phyloP scores from a whole-genome alignment of 2,113 vertebrate genomes.

The Eulacestoma nigropectus region DNA sequence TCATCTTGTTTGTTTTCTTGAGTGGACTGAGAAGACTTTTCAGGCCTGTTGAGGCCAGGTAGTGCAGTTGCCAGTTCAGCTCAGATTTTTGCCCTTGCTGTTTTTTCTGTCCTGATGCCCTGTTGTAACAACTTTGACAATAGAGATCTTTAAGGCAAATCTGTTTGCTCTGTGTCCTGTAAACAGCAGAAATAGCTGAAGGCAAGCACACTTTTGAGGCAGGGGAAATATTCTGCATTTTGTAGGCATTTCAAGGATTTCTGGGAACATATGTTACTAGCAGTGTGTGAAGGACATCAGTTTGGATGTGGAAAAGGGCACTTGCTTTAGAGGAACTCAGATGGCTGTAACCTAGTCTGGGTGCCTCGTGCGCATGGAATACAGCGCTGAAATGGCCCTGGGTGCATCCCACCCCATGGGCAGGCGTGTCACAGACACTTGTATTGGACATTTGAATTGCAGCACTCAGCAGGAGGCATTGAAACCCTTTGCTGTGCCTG shows the following conservation, averaged over 20 bases:
- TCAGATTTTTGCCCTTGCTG: background rate
- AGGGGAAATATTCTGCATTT: background rate
- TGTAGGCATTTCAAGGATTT: background rate
- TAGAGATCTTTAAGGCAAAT: background rate
- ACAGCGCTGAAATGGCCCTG: accelerated
- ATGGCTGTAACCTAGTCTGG: background rate
- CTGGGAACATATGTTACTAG: background rate
- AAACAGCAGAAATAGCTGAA: background rate
- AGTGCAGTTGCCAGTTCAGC: background rate
- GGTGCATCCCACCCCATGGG: background rate
- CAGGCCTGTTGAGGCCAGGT: background rate
- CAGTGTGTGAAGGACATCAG: background rate
- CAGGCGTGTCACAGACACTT: accelerated
- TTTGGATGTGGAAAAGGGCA: background rate
- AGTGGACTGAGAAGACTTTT: background rate
- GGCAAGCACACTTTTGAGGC: background rate
- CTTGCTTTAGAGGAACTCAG: background rate
- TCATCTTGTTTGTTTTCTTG: background rate
- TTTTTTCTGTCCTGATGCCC: background rate
- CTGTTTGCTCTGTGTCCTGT: background rate
- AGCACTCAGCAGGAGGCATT: accelerated
- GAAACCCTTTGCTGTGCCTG: background rate
- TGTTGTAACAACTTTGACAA: background rate
- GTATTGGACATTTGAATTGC: background rate
- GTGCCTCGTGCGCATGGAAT: accelerated